Evolutionary conservation across 2,888 invertebrate genomes (phyloP).

Genomic region (Rotaria sp.): DNA sequence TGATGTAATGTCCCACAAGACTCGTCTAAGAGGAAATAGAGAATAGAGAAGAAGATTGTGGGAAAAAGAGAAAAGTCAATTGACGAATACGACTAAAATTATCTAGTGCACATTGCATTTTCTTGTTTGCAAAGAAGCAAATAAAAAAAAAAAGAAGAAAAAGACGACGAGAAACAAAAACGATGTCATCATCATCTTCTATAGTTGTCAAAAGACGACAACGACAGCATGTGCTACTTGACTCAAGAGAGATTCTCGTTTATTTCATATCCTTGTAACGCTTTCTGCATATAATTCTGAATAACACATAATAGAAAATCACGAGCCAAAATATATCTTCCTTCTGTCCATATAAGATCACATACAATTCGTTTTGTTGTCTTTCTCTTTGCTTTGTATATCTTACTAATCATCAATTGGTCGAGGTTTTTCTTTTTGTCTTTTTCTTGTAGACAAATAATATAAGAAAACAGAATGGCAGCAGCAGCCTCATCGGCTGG

Average conservation of each 20-base stretch:
- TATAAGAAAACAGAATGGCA: background rate
- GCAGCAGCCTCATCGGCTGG: slow-evolving; percentile 23
- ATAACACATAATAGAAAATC: background rate
- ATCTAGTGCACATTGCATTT: background rate
- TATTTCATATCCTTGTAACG: background rate
- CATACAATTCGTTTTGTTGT: background rate
- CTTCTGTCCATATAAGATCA: background rate
- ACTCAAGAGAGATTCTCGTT: background rate
- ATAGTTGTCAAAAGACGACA: background rate
- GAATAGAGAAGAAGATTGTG: background rate
- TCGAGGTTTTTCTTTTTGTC: background rate
- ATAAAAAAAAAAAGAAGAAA: background rate
- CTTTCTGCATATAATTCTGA: background rate
- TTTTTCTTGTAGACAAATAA: background rate
- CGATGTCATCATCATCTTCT: background rate
- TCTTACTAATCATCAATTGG: background rate
- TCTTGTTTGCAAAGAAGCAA: background rate
- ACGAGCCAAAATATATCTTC: background rate
- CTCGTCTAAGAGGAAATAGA: background rate
- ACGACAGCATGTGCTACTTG: background rate
- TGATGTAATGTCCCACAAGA: background rate
- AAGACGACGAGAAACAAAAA: background rate
- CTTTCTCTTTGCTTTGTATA: background rate
- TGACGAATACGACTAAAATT: background rate
- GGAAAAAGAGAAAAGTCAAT: background rate